These are phyloP conservation scores for Parasteatoda lunata DNA, from an alignment of 2,888 invertebrate species.

Conservation along the genomic window DNA sequence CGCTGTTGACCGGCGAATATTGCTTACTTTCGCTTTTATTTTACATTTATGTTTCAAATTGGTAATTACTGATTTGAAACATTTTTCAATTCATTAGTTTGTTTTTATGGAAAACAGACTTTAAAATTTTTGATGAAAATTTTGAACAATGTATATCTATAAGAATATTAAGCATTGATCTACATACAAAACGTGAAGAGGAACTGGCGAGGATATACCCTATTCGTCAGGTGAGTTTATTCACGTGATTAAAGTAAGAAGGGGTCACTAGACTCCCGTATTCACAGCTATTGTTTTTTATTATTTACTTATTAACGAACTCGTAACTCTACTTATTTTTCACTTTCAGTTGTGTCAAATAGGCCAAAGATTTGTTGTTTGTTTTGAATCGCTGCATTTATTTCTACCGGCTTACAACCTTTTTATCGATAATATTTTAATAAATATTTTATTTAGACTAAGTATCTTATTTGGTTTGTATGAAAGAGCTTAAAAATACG, in stretches of 20 bases:
- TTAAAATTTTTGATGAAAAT: constrained; percentile 2
- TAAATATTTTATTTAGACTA: too few relatives aligned
- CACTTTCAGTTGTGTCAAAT: constrained; percentile 4
- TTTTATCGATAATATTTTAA: too few relatives aligned
- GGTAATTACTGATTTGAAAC: not conserved
- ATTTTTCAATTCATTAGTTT: not conserved
- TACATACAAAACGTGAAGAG: not conserved
- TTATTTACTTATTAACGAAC: not conserved
- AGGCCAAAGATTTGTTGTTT: constrained; percentile 12
- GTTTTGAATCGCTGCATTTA: not conserved
- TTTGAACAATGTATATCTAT: not conserved
- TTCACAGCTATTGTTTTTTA: not conserved
- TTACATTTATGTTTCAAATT: constrained; percentile 12
- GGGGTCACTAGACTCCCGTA: constrained; percentile 51
- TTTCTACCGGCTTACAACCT: too few relatives aligned
- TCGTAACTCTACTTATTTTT: constrained; percentile 22
- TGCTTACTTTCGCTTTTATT: constrained; percentile 30
- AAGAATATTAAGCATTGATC: not conserved
- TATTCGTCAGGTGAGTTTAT: constrained; percentile 60
- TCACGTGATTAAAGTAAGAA: constrained; percentile 46
- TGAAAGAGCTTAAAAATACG: too few relatives aligned
- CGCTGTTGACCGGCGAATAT: constrained; percentile 8
- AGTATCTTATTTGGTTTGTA: too few relatives aligned
- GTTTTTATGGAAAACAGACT: too few relatives aligned
- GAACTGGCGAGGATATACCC: constrained; percentile 50